Base-by-base conservation (phyloP, 2,888 invertebrate genomes). In the Amblyjoppa fuscipennis region DNA sequence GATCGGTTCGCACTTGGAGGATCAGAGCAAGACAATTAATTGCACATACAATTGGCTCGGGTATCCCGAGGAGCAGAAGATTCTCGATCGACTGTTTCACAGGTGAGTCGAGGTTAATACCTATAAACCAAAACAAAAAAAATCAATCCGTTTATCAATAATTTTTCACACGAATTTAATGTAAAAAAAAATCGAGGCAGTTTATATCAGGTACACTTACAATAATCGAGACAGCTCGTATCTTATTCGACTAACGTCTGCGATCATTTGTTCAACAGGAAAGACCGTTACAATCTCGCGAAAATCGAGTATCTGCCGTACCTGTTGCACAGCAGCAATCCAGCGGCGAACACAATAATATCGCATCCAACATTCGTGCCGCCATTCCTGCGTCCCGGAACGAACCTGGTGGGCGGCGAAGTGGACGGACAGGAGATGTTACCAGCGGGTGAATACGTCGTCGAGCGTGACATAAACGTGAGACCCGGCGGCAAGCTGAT, bases 21-120 rank as follows among this genome's bases (percentile, higher is more conserved):
- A 99, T 93, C 99, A 99, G 93, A 98, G 99, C 91, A 97, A 98
- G 95, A 95, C 96, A 25, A 97, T 99, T n/a, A 98, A 99, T 93
- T 99, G 98, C 89, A 97, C 98, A 0, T 98, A 96, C 92, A 99
- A 99, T 93, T 99, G 98, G 98, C 96, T 99, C 90, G 98, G 99
- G 4, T 96, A 95, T 86, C 95, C 96, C 0, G 97, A 97, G 92
- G 95, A 96, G 84, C 96, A 96, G 87, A 96, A 96, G 91, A 97
- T 98, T 38, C 97, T 97, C 88, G 95, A 96, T 31, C 95, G 97
- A 91, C 93, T 98, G 25, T 98, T 98, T 89, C 97, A 98, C 90
- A 94, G 94, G 94, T 94, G 88, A 59, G 87, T 78, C 3, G 25
- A 28, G 28, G 28, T 13, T 13, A 28, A 13, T 28, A 11, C 0